Conservation (phyloP, 2,113 vertebrate species). For the Acanthochromis polyacanthus region DNA sequence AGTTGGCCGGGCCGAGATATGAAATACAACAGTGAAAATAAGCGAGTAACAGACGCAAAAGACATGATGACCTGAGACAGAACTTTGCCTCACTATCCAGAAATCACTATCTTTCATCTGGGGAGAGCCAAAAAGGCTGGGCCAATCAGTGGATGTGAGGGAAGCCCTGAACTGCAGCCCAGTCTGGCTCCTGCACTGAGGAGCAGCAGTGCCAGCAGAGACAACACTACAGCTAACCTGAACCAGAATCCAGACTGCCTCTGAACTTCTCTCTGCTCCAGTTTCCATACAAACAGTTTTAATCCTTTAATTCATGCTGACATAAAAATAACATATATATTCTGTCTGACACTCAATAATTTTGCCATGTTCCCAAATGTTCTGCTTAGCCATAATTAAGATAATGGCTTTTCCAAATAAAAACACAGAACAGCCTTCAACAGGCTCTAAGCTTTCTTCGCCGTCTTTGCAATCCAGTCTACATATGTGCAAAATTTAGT, state of each 20-base stretch:
- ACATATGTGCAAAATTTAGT: too few species aligned
- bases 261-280: conserved; percentile 3
- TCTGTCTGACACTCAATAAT: too few species aligned
- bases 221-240: conserved; percentile 29
- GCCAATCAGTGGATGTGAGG: conserved; percentile 28
- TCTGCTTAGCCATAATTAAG: too few species aligned
- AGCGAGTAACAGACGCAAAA: background rate
- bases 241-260: conserved; percentile 16
- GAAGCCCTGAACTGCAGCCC: conserved; percentile 42
- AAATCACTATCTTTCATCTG: background rate
- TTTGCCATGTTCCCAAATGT: too few species aligned
- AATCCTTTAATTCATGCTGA: too few species aligned
- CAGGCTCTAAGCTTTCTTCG: too few species aligned
- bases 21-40: background rate
- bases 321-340: too few species aligned
- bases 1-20: too few species aligned
- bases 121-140: conserved; percentile 1
- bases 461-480: too few species aligned
- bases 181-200: conserved; percentile 28
- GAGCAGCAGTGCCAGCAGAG: conserved; percentile 33
- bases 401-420: too few species aligned
- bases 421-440: too few species aligned
- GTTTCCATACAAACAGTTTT: background rate
- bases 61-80: background rate
- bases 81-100: background rate